phyloP scores from a whole-genome alignment of 64 coral and sea anemone genomes.

The Montipora cactus region DNA sequence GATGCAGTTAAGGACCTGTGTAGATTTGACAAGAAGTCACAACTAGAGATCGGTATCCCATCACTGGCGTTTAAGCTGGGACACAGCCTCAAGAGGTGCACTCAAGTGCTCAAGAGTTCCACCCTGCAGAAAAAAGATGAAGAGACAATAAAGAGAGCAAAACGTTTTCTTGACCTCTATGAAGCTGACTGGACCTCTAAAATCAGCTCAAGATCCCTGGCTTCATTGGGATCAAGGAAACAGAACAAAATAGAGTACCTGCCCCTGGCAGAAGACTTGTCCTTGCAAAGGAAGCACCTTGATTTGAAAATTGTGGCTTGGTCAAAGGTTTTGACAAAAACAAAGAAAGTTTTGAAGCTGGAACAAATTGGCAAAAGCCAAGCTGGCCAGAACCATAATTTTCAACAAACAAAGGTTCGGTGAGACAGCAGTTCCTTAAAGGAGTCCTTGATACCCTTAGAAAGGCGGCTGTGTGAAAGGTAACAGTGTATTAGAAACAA shows the following conservation, averaged over 20 bases:
- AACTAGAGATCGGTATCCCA: not conserved
- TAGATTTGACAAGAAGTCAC: slow-evolving; percentile 5
- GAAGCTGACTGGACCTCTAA: slow-evolving; percentile 41
- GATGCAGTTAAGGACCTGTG: slow-evolving; percentile 15
- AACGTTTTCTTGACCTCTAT: slow-evolving; percentile 44
- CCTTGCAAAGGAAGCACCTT: not conserved
- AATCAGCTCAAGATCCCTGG: slow-evolving; percentile 23
- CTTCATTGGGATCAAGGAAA: slow-evolving; percentile 8
- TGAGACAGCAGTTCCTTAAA: slow-evolving; percentile 7
- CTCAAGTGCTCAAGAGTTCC: not conserved
- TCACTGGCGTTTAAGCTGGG: slow-evolving; percentile 25
- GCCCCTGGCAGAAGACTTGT: slow-evolving; percentile 23
- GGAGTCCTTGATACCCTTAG: slow-evolving; percentile 9
- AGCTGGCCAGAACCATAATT: slow-evolving; percentile 40
- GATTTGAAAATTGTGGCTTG: not conserved
- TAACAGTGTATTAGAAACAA: not conserved
- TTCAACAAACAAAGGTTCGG: slow-evolving; percentile 57
- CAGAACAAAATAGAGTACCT: slow-evolving; percentile 31
- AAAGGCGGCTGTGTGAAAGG: slow-evolving; percentile 48
- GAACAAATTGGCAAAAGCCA: slow-evolving; percentile 41
- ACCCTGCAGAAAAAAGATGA: slow-evolving; percentile 11
- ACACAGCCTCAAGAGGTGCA: slow-evolving; percentile 20
- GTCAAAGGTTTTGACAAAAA: not conserved
- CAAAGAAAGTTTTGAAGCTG: not conserved
- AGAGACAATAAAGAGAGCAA: not conserved